These are phyloP conservation scores for Glyptemys insculpta DNA, from an alignment of 2,797 vertebrate genomes.

Conservation along the genomic window DNA sequence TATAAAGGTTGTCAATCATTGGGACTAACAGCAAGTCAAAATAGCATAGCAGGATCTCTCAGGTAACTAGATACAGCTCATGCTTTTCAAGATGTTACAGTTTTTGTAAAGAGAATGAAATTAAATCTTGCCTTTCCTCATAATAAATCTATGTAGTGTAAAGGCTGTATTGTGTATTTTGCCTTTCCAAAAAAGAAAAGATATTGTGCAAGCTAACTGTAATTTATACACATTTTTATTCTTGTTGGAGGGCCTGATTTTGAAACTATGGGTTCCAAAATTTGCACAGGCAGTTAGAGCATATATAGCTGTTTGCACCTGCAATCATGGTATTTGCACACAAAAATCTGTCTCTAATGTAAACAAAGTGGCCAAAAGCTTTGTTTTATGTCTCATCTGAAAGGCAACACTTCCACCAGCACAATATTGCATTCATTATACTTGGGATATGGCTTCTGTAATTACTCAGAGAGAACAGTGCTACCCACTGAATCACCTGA, in stretches of 20 bases:
- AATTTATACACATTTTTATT: not conserved
- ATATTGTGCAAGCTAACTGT: not conserved
- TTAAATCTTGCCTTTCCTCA: not conserved
- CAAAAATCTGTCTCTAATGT: not conserved
- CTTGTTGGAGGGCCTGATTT: not conserved
- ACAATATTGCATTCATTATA: not conserved
- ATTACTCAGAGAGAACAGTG: not conserved
- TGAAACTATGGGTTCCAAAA: not conserved
- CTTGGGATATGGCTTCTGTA: not conserved
- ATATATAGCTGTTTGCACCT: not conserved
- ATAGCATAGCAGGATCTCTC: slow-evolving; percentile 23
- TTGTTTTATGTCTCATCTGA: not conserved
- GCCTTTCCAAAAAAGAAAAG: not conserved
- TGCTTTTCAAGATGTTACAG: not conserved
- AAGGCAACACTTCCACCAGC: not conserved
- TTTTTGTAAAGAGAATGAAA: not conserved
- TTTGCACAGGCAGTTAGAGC: not conserved
- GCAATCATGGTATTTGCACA: not conserved
- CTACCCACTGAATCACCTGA: not conserved
- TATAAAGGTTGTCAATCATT: slow-evolving; percentile 56
- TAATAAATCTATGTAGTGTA: not conserved
- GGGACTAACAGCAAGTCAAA: slow-evolving; percentile 36
- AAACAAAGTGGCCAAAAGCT: not conserved
- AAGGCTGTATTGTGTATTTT: not conserved
- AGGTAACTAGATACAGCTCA: slow-evolving; percentile 69